Evolutionary conservation across 2,113 vertebrate species (phyloP).

Genomic region (Dipodomys spectabilis): DNA sequence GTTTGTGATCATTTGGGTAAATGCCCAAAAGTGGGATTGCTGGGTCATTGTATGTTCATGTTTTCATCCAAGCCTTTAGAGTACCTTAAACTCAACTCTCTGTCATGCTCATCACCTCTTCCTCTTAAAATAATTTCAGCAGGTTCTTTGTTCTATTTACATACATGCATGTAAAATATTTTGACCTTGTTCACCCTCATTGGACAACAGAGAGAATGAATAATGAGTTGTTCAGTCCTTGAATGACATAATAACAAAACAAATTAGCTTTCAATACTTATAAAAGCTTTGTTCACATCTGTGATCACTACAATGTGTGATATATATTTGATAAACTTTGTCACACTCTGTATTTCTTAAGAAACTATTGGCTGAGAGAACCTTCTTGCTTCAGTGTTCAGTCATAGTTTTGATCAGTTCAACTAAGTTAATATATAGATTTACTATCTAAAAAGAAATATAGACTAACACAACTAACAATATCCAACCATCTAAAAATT

Average conservation of each 20-base stretch:
- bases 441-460: background rate
- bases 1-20: too few relatives aligned
- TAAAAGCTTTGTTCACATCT: background rate
- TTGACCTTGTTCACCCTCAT: too few relatives aligned
- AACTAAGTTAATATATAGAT: background rate
- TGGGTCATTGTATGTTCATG: too few relatives aligned
- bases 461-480: background rate
- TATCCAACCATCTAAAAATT: background rate
- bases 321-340: background rate
- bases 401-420: background rate
- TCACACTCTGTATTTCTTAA: background rate
- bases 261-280: background rate
- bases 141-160: too few relatives aligned
- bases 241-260: conserved; percentile 22
- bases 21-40: too few relatives aligned
- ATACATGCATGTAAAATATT: too few relatives aligned
- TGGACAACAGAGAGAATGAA: too few relatives aligned
- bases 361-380: background rate
- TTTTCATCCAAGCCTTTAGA: too few relatives aligned
- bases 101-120: too few relatives aligned
- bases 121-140: too few relatives aligned
- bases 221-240: background rate
- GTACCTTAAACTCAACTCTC: too few relatives aligned
- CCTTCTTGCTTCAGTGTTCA: background rate
- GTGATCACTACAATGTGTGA: background rate